Conservation (phyloP, 1,140 invertebrate genomes). For the Cydia fagiglandana region DNA sequence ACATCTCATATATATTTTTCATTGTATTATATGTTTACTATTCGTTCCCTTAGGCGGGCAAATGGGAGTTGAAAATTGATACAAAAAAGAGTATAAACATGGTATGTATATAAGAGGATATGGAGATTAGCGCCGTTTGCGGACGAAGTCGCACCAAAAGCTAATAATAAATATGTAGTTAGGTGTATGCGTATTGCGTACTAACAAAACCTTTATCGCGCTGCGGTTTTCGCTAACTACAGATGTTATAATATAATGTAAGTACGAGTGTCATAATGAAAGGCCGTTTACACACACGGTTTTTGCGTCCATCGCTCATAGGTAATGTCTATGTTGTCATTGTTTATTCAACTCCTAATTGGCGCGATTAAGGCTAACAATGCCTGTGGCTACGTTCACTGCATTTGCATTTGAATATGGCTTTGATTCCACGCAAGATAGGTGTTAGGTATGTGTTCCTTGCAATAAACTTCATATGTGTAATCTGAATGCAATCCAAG, state of each 20-base stretch:
- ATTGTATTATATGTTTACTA: too few species aligned
- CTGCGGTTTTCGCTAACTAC: too few species aligned
- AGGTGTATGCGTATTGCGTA: too few species aligned
- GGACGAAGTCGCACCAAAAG: too few species aligned
- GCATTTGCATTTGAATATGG: conserved; percentile 26
- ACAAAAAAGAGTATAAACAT: too few species aligned
- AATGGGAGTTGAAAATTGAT: too few species aligned
- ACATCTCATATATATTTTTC: too few species aligned
- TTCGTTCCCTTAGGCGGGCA: too few species aligned
- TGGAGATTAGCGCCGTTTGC: too few species aligned
- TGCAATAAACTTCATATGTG: neutral
- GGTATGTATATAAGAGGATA: too few species aligned
- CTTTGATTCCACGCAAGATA: conserved; percentile 23
- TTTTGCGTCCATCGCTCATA: conserved; percentile 9
- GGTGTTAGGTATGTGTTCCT: conserved; percentile 15
- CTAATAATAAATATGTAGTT: too few species aligned
- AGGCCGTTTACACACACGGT: conserved; percentile 1
- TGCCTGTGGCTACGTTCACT: conserved; percentile 19
- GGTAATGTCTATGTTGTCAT: conserved; percentile 14
- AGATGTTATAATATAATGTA: neutral
- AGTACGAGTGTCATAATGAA: neutral
- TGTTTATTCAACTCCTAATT: conserved; percentile 26
- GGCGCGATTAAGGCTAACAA: conserved; percentile 3
- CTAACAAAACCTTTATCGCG: too few species aligned
- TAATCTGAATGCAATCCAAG: neutral